Percentiles rank a stretch among this genome's conserved stretches.
phyloP scores from a whole-genome alignment of 2,888 invertebrate species.

The Epicampocera succincta region DNA sequence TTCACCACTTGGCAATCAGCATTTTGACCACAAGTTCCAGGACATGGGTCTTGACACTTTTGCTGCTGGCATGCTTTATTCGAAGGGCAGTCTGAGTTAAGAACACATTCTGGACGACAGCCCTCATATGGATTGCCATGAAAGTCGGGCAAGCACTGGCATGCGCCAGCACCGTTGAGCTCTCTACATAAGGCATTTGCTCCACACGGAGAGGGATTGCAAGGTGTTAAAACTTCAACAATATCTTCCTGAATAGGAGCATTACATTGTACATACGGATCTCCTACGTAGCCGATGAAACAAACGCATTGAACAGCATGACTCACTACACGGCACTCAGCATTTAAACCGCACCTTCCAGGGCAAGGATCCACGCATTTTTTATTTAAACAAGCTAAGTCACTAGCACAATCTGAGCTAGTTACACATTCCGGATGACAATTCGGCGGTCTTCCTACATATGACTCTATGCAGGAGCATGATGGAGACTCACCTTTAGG shows the following conservation, averaged over 20 bases:
- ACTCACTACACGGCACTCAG: constrained; percentile 89
- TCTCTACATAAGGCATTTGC: constrained; percentile 88
- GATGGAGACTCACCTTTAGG: constrained; percentile 86
- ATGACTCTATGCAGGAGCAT: constrained; percentile 88
- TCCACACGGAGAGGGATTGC: constrained; percentile 85
- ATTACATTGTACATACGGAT: constrained; percentile 88
- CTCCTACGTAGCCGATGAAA: constrained; percentile 86
- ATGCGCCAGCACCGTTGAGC: constrained; percentile 85
- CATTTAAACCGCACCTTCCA: constrained; percentile 87
- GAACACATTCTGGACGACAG: constrained; percentile 88
- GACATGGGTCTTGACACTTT: constrained; percentile 90
- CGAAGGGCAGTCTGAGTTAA: constrained; percentile 88
- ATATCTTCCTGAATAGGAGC: constrained; percentile 77
- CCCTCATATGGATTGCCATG: constrained; percentile 90
- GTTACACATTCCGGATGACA: constrained; percentile 91
- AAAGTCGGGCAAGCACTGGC: constrained; percentile 87
- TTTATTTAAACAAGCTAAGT: constrained; percentile 88
- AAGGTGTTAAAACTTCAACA: constrained; percentile 83
- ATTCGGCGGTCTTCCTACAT: constrained; percentile 87
- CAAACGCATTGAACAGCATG: constrained; percentile 89
- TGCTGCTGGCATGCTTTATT: constrained; percentile 87
- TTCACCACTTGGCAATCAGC: constrained; percentile 89
- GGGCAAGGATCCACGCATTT: constrained; percentile 90
- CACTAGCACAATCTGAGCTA: constrained; percentile 87
- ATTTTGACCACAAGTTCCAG: constrained; percentile 89